Base-by-base conservation (phyloP, 1,140 invertebrate genomes). In the Wasmannia auropunctata region DNA sequence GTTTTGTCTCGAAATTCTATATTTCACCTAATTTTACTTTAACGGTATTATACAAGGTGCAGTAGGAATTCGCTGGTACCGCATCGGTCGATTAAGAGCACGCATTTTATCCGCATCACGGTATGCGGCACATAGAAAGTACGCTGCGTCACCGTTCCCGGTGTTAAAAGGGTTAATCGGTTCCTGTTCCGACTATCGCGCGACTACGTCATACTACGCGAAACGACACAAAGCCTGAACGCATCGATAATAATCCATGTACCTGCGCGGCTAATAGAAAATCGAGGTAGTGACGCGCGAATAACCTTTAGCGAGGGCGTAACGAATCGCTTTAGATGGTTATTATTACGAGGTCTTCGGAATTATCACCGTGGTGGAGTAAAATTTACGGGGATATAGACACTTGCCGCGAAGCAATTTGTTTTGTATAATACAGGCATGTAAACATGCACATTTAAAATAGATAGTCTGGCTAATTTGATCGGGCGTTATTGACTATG, bases 291-390 rank as follows among this genome's bases (percentile, higher is more conserved):
- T 94, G 92, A 94, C 90, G 93, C 85, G 93, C 91, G 91, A 94
- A 93, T 92, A 92, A 92, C 89, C 92, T 93, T 93, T 93, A 94
- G 94, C 91, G 93, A 91, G 91, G 88, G 91, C 93, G 91, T 93
- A 93, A 93, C 94, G 88, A 94, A 94, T 95, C 93, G 94, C 93
- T 91, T 93, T 83, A 86, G 90, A 94, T 94, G 91, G 91, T 94
- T 94, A 93, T 94, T 92, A 94, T 95, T 93, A 92, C 91, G 88
- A 81, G 88, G 87, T 79, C 86, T 90, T 89, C 86, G 86, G 89
- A 92, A 93, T 93, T 93, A 92, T 86, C 77, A 79, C 28, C 34
- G 63, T 58, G 79, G 51, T 74, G 58, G 49, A 67, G 74, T 88
- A 62, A 83, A 65, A 56, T 87, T 91, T 88, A 79, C 58, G 70